phyloP scores from a whole-genome alignment of 2,797 vertebrate species.

The Helicolenus hilgendorfi region DNA sequence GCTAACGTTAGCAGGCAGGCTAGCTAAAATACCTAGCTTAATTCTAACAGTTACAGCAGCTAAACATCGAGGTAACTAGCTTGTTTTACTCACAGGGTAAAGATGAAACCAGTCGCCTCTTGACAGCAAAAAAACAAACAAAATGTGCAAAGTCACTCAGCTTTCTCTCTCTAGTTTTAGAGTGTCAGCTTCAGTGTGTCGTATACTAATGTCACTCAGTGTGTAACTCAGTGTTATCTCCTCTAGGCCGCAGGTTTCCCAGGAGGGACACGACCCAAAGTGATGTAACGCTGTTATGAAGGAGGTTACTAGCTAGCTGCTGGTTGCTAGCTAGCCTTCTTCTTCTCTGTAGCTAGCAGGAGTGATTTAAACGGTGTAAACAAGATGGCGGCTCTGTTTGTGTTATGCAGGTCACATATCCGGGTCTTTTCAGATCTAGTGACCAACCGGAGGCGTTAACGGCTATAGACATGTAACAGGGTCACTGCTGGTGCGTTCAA shows the following conservation, averaged over 20 bases:
- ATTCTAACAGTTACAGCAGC: background rate
- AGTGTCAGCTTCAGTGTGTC: constrained; percentile 32
- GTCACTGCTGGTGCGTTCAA: constrained; percentile 54
- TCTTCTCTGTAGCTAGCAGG: background rate
- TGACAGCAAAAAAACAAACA: constrained; percentile 35
- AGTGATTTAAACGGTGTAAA: background rate
- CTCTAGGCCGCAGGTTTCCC: constrained; percentile 46
- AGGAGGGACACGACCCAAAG: constrained; percentile 62
- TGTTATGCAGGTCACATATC: background rate
- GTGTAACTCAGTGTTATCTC: background rate
- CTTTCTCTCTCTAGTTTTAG: background rate
- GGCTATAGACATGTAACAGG: too few species aligned
- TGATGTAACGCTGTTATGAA: constrained; percentile 84
- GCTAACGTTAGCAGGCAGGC: background rate
- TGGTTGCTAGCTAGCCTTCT: constrained; percentile 43
- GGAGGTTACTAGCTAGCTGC: constrained; percentile 51
- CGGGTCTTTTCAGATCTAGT: constrained; percentile 54
- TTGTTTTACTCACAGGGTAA: constrained; percentile 69
- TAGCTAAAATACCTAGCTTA: background rate
- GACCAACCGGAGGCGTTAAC: background rate
- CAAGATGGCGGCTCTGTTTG: constrained; percentile 26
- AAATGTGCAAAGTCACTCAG: constrained; percentile 56
- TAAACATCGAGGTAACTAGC: background rate
- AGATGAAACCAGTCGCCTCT: constrained; percentile 64
- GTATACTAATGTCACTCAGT: constrained; percentile 31